These are phyloP conservation scores for Asbolus verrucosus DNA, from an alignment of 1,140 invertebrate genomes.

Conservation along the genomic window DNA sequence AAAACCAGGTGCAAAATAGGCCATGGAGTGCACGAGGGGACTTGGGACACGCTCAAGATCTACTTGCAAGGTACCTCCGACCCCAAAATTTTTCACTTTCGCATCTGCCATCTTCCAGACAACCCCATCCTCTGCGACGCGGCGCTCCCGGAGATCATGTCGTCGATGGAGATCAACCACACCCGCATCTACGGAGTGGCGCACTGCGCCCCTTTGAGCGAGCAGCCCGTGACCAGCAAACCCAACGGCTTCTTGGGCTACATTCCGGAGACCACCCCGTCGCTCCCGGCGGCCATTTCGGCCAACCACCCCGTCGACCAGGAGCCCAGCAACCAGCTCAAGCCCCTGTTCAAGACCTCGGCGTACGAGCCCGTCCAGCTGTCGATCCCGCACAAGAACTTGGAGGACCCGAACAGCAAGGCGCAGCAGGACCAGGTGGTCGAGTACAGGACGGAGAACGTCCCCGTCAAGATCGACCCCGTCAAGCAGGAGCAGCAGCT, in stretches of 20 bases:
- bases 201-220: slow-evolving; percentile 68
- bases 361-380: slow-evolving; percentile 26
- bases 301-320: slow-evolving; percentile 17
- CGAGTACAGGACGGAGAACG: slow-evolving; percentile 13
- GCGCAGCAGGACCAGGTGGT: slow-evolving; percentile 9
- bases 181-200: slow-evolving; percentile 74
- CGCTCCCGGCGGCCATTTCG: slow-evolving; percentile 4
- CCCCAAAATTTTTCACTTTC: too few species aligned
- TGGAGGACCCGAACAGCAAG: background rate
- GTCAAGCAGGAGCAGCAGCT: slow-evolving; percentile 59
- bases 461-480: slow-evolving; percentile 46
- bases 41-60: slow-evolving; percentile 80
- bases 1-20: slow-evolving; percentile 82
- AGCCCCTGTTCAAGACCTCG: slow-evolving; percentile 19
- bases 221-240: slow-evolving; percentile 66
- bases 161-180: slow-evolving; percentile 75
- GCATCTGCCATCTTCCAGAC: too few species aligned
- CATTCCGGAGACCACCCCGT: slow-evolving; percentile 45
- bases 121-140: slow-evolving; percentile 82
- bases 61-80: slow-evolving; percentile 81
- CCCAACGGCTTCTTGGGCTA: slow-evolving; percentile 60
- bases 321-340: slow-evolving; percentile 5
- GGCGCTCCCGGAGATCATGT: slow-evolving; percentile 74
- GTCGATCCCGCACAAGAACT: slow-evolving; percentile 7
- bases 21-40: slow-evolving; percentile 67